Base-by-base conservation (phyloP, 2,113 vertebrate species). In the Electrona antarctica region DNA sequence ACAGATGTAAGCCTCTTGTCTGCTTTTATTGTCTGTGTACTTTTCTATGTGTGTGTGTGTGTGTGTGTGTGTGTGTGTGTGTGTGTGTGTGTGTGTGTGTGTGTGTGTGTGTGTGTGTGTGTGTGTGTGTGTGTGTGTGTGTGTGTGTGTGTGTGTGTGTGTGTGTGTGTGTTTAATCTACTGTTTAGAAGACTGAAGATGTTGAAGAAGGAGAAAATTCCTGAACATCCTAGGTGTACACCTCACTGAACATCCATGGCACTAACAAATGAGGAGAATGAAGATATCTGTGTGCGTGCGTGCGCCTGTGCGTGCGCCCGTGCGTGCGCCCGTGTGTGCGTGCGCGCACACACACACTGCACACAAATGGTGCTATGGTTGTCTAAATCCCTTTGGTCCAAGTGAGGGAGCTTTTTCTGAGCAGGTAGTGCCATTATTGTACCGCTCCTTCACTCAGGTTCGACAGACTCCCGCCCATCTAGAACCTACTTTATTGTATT, bases 1-100 rank as follows among this genome's bases (percentile, higher is more conserved):
- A 88, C 88, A 91, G 90, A 91, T 90, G 88, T 85, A 89, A 79
- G 79, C 45, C 70, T 74, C 64, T 55, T 46, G 47, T 56, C 66
- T 69, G 33, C 70, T 82, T 82, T 88, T 76, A 81, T 56, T 82
- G 66, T 84, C 28, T 67, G 64, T 48, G 28, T 67, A 52, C 68
- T 68, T 55, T 60, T 55, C 33, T 57, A n/a, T 59, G 9, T 69
- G 60, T 58, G 29, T 69, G 60, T 15, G 4, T 63, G 67, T 50
- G 45, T 57, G 54, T 54, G 59, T 64, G 46, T 46, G 54, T 60
- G 60, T 65, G 50, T 69, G 55, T 67, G 52, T 69, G 71, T 0
- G 21, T 21, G 41, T 14, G 51, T 62, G 67, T 72, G 28, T 64
- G 41, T 54, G 64, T 64, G 48, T 72, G 28, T 61, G 47, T 46